These are phyloP conservation scores for Heliopora coerulea DNA, from an alignment of 92 coral and sea anemone genomes.

Conservation along the genomic window DNA sequence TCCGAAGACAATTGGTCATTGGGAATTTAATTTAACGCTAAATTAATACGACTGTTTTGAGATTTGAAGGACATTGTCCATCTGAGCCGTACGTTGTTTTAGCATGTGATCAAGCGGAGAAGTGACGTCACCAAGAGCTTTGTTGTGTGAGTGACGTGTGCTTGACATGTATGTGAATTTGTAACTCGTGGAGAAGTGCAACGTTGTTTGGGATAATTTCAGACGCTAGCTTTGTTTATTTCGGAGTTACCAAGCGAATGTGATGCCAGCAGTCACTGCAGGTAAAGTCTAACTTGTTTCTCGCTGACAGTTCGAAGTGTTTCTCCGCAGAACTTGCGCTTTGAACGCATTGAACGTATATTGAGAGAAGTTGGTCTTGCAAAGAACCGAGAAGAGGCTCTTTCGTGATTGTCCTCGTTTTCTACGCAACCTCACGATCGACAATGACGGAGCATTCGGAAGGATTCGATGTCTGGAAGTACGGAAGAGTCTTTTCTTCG, in stretches of 20 bases:
- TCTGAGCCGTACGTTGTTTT: background rate
- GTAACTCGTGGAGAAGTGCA: background rate
- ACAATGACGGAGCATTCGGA: no score
- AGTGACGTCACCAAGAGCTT: constrained; percentile 38
- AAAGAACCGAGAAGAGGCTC: background rate
- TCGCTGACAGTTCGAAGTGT: background rate
- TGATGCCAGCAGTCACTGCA: constrained; percentile 99
- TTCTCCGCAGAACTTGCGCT: background rate
- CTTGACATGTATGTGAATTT: background rate
- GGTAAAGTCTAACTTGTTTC: constrained; percentile 57
- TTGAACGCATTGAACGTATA: background rate
- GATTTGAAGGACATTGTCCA: background rate
- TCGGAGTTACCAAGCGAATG: constrained; percentile 55
- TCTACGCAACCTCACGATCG: no score
- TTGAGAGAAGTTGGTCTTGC: background rate
- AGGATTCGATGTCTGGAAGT: no score
- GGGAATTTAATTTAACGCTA: constrained; percentile 34
- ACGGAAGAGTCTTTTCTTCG: no score
- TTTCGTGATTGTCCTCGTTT: background rate
- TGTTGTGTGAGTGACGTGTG: background rate
- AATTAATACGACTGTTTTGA: constrained; percentile 3
- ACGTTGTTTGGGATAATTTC: background rate
- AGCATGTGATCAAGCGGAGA: constrained; percentile 36
- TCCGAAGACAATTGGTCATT: constrained; percentile 26
- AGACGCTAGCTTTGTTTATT: background rate